Conservation (phyloP, 2,113 vertebrate species). For the Jaculus jaculus region DNA sequence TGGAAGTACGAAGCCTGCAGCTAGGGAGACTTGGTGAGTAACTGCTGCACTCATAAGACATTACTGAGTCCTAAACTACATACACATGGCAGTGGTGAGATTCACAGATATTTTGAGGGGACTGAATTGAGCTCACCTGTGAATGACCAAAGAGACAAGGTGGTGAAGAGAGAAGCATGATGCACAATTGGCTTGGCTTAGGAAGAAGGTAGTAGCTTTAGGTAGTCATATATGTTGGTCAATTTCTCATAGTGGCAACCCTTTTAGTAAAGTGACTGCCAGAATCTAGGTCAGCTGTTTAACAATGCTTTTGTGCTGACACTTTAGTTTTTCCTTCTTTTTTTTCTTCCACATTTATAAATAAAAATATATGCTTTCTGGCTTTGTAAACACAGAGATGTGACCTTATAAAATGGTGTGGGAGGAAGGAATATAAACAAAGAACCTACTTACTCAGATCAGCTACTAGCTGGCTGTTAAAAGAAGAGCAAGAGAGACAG, state of each 20-base stretch:
- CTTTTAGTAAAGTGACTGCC: conserved; percentile 17
- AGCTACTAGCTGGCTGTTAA: conserved; percentile 6
- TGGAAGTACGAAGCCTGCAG: background rate
- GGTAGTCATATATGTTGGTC: background rate
- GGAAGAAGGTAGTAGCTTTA: background rate
- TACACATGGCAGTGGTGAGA: background rate
- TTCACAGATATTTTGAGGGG: background rate
- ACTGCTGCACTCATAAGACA: background rate
- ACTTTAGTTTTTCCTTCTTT: conserved; percentile 34
- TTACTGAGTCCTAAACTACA: background rate
- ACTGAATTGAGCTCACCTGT: background rate
- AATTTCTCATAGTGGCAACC: conserved; percentile 42
- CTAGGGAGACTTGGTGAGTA: background rate
- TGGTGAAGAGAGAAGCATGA: background rate
- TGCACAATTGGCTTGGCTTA: background rate
- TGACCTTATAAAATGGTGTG: conserved; percentile 51
- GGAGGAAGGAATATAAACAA: conserved; percentile 48
- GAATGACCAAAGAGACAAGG: background rate
- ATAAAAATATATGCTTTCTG: conserved; percentile 29
- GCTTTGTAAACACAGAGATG: conserved; percentile 61
- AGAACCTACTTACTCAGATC: conserved; percentile 45
- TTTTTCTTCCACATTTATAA: conserved; percentile 42
- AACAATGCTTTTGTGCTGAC: conserved; percentile 26
- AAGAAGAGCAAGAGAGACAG: too few species aligned
- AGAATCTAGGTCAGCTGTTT: background rate